A percentile compares a stretch with the other conserved stretches of the same genome.
Conservation (phyloP, 2,113 vertebrate genomes). For the Tylochromis polylepis region DNA sequence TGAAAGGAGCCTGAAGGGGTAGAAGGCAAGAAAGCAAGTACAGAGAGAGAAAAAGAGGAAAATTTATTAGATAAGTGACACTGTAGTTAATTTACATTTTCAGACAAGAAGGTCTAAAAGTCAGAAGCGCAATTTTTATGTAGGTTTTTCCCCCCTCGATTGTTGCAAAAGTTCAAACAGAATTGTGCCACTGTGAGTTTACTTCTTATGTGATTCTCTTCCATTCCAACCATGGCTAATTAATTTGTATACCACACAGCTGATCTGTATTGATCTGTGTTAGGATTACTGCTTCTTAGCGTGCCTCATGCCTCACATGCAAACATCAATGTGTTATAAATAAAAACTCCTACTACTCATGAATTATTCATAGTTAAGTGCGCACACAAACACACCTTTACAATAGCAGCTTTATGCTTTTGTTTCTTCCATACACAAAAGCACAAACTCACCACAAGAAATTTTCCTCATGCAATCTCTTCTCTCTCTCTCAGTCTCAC, state of each 20-base stretch:
- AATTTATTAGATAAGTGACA: not conserved
- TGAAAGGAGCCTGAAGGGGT: slow-evolving; percentile 87
- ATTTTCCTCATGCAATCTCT: not conserved
- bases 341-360: slow-evolving; percentile 56
- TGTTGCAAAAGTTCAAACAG: slow-evolving; percentile 29
- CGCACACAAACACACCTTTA: slow-evolving; percentile 1
- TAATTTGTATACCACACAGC: slow-evolving; percentile 30
- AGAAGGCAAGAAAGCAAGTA: not conserved
- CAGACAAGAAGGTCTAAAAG: slow-evolving; percentile 1
- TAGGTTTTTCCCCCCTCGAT: not conserved
- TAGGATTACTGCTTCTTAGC: slow-evolving; percentile 27
- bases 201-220: slow-evolving; percentile 10
- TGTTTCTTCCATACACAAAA: slow-evolving; percentile 22
- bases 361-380: slow-evolving; percentile 45
- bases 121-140: not conserved
- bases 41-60: not conserved
- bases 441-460: slow-evolving; percentile 9
- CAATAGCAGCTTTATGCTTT: not conserved
- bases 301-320: slow-evolving; percentile 27
- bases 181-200: slow-evolving; percentile 6
- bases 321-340: slow-evolving; percentile 57
- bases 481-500: not conserved
- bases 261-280: slow-evolving; percentile 39
- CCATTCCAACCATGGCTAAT: slow-evolving; percentile 16
- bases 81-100: slow-evolving; percentile 29